Evolutionary conservation across 2,797 vertebrate species (phyloP).

Genomic region (Micrastur ruficollis): DNA sequence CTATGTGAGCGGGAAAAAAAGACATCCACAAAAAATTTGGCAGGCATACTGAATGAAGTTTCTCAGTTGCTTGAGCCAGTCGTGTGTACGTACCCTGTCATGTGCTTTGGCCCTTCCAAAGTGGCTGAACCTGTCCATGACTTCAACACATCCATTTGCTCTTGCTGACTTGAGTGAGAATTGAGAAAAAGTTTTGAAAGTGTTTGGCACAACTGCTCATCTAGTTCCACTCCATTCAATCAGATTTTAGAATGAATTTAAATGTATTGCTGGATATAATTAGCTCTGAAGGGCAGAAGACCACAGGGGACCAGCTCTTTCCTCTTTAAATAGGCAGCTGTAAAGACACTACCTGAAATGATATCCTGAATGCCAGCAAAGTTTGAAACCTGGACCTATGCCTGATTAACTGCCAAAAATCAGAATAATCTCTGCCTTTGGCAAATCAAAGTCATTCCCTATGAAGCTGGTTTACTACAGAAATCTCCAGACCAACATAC

Average conservation of each 20-base stretch:
- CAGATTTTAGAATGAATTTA: conserved; percentile 28
- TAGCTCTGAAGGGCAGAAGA: background rate
- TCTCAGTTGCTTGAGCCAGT: background rate
- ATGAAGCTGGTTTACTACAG: background rate
- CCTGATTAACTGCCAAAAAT: background rate
- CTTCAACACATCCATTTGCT: background rate
- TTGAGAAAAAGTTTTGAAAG: background rate
- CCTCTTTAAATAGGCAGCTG: background rate
- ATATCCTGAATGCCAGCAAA: background rate
- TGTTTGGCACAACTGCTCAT: background rate
- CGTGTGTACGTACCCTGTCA: fast-evolving
- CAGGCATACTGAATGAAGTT: background rate
- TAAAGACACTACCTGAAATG: background rate
- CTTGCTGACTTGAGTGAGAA: background rate
- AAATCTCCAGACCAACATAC: background rate
- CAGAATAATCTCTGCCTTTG: background rate
- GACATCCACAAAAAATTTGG: background rate
- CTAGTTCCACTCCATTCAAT: background rate
- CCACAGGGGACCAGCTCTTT: background rate
- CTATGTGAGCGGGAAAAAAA: background rate
- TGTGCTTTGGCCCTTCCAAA: background rate
- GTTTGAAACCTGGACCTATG: background rate
- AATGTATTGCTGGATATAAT: background rate
- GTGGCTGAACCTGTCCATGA: background rate
- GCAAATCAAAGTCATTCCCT: background rate